Base-by-base conservation (phyloP, 1,140 invertebrate genomes). In the Meloidogyne chitwoodi region DNA sequence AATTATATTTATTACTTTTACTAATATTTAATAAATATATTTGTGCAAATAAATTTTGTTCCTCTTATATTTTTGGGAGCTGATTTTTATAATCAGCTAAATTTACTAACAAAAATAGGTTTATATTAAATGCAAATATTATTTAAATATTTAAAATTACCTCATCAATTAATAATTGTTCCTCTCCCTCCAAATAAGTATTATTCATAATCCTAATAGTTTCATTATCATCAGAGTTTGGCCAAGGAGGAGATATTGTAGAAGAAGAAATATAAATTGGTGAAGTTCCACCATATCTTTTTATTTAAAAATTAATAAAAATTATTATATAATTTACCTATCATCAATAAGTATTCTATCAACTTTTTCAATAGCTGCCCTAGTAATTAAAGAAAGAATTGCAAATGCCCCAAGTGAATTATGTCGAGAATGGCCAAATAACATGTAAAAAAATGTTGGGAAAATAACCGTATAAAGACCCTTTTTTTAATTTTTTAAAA, bases 391-490 rank as follows among this genome's bases (percentile, higher is more conserved):
- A 12, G 80, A 81, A 8, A 81, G 77, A 63, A 81, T 80, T 22
- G 80, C 80, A 81, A 81, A 81, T 19, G 65, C 65, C 6, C 80
- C 84, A 38, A 85, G 69, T 22, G 84, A 76, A 73, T 85, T 83
- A 71, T 87, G 80, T 75, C 83, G 81, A 11, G 83, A 85, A 66
- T 87, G 83, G 14, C 84, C 84, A 76, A 85, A 87, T 38, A 85
- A 78, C 38, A 85, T 85, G 66, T 85, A 85, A 41, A 85, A 76
- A 68, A 85, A 85, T 19, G 85, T 78, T 14, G 84, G 85, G 68
- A 85, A 85, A 64, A 85, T 85, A 61, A 84, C 81, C 26, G 84
- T 87, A 69, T 85, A 85, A 22, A 85, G 78, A 26, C 84, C 71
- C 71, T 73, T 22, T 26, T 34, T 27, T 14, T 31, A 73, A 24